A percentile compares a stretch with the other conserved stretches of the same genome.
These are phyloP conservation scores for Carterocephalus palaemon DNA, from an alignment of 2,888 invertebrate genomes.

Conservation along the genomic window DNA sequence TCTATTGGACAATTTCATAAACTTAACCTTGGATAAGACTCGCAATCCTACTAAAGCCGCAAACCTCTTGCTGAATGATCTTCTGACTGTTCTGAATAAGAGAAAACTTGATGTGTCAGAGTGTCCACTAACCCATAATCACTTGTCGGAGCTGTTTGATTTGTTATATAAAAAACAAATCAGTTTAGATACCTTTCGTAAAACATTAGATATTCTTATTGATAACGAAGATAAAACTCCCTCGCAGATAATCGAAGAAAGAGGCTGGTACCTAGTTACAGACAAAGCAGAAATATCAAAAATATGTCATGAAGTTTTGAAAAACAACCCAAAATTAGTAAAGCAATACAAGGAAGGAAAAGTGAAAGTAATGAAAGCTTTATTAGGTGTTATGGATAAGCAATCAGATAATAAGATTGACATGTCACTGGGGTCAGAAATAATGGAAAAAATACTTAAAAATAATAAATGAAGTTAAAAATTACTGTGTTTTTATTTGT, in stretches of 20 bases:
- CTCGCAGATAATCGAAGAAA: conserved; percentile 77
- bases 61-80: conserved; percentile 84
- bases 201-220: conserved; percentile 56
- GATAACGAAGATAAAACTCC: conserved; percentile 43
- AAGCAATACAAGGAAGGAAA: conserved; percentile 84
- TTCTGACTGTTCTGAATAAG: conserved; percentile 83
- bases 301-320: conserved; percentile 80
- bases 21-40: conserved; percentile 63
- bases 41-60: conserved; percentile 80
- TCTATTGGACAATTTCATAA: conserved; percentile 78
- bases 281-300: conserved; percentile 79
- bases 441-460: conserved; percentile 81
- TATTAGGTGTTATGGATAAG: conserved; percentile 80
- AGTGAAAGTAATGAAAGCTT: conserved; percentile 81
- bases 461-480: conserved; percentile 44
- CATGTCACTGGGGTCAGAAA: conserved; percentile 80
- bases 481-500: neutral
- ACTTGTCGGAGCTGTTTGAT: conserved; percentile 81
- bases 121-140: conserved; percentile 70
- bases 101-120: conserved; percentile 77
- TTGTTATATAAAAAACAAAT: conserved; percentile 80
- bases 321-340: conserved; percentile 83
- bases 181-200: conserved; percentile 79
- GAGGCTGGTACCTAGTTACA: conserved; percentile 82
- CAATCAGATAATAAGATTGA: conserved; percentile 81